A percentile compares a stretch with the other conserved stretches of the same genome.
These are phyloP conservation scores for Gryllus bimaculatus DNA, from an alignment of 1,140 invertebrate genomes.

Conservation along the genomic window DNA sequence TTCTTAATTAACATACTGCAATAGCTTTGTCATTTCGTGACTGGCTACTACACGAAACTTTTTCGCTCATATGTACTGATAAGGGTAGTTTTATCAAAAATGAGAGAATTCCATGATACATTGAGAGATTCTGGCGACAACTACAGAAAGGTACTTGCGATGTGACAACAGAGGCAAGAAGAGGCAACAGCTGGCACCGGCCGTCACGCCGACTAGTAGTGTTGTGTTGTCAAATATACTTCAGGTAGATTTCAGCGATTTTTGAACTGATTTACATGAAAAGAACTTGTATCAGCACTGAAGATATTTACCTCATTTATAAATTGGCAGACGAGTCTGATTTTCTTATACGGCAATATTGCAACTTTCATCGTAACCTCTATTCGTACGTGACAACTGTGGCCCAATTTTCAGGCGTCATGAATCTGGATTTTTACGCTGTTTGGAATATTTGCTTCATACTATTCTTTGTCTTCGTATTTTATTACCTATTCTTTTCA, in stretches of 20 bases:
- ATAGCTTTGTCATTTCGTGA: no score
- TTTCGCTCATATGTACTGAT: no score
- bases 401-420: background rate
- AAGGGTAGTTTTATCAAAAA: no score
- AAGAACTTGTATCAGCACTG: background rate
- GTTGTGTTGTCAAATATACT: background rate
- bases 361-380: no score
- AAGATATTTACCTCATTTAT: background rate
- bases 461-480: slow-evolving; percentile 19
- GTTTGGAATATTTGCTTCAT: slow-evolving; percentile 22
- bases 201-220: background rate
- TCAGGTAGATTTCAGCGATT: no score
- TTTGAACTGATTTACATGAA: background rate
- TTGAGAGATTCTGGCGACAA: no score
- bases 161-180: no score
- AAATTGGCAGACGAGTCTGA: background rate
- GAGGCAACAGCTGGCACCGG: background rate
- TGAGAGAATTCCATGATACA: no score
- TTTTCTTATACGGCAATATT: background rate
- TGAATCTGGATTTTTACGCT: slow-evolving; percentile 23
- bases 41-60: no score
- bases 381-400: no score
- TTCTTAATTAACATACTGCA: no score
- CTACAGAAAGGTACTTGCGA: no score
- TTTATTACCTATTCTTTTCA: slow-evolving; percentile 14